phyloP scores from a whole-genome alignment of 2,888 invertebrate species.

The Drosophila mercatorum region DNA sequence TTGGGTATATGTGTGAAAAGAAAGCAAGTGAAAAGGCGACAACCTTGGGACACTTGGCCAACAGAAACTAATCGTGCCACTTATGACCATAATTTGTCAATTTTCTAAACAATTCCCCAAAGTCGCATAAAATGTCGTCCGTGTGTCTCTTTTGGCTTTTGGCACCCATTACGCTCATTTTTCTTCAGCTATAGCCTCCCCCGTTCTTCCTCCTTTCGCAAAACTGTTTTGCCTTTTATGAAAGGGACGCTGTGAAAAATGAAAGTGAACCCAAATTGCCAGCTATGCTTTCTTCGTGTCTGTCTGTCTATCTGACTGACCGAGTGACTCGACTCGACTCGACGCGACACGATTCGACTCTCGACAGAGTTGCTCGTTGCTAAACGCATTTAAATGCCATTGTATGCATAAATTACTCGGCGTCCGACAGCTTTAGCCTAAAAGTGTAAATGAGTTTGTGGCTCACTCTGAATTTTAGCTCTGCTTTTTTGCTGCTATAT shows the following conservation, averaged over 20 bases:
- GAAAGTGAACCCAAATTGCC: constrained; percentile 61
- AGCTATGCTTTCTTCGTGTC: constrained; percentile 38
- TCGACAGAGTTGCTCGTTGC: constrained; percentile 14
- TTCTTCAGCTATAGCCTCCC: constrained; percentile 17
- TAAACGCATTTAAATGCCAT: constrained; percentile 65
- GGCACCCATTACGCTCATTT: constrained; percentile 67
- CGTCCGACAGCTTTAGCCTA: constrained; percentile 52
- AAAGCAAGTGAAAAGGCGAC: constrained; percentile 53
- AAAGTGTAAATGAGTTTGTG: constrained; percentile 64
- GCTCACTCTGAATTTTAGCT: constrained; percentile 15
- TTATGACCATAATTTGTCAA: constrained; percentile 77
- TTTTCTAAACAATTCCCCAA: constrained; percentile 76
- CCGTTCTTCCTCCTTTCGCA: background rate
- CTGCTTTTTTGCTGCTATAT: constrained; percentile 10
- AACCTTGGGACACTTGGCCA: constrained; percentile 56
- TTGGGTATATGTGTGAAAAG: background rate
- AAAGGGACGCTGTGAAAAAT: constrained; percentile 63
- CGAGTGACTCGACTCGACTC: constrained; percentile 4
- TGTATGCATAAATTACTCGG: constrained; percentile 70
- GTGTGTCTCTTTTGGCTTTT: constrained; percentile 63
- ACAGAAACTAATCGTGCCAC: constrained; percentile 72
- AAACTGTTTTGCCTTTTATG: constrained; percentile 15
- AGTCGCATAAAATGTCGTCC: constrained; percentile 65
- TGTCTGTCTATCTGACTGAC: constrained; percentile 19
- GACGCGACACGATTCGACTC: background rate